Percentiles rank a stretch among this genome's conserved stretches.
These are phyloP conservation scores for Brachystomella parvula DNA, from an alignment of 1,140 invertebrate species.

Conservation along the genomic window DNA sequence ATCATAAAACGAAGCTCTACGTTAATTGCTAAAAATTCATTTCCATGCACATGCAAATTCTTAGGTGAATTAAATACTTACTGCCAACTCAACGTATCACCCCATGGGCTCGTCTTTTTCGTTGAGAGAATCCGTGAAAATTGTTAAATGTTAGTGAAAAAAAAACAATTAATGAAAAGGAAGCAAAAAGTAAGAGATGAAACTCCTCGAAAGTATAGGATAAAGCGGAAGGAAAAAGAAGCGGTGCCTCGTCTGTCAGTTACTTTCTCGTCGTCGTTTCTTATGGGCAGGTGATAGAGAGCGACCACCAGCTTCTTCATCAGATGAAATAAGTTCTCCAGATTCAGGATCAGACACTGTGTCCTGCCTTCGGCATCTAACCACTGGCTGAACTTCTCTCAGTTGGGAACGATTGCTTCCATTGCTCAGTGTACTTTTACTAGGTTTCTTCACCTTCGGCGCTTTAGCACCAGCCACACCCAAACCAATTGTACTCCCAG, in stretches of 20 bases:
- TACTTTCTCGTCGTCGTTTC: conserved; percentile 5
- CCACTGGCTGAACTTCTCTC: background rate
- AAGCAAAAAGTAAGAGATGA: too few species aligned
- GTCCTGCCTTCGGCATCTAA: background rate
- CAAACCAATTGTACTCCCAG: background rate
- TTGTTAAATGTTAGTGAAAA: too few species aligned
- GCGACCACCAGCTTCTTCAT: background rate
- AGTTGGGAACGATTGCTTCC: conserved; percentile 7
- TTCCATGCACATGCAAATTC: too few species aligned
- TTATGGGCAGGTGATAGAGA: background rate
- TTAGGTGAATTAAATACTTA: too few species aligned
- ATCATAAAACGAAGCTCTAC: too few species aligned
- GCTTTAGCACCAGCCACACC: background rate
- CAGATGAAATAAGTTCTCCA: conserved; percentile 11
- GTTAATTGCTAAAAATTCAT: too few species aligned
- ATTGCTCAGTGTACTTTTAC: background rate
- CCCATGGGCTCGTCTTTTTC: too few species aligned
- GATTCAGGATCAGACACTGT: conserved; percentile 8
- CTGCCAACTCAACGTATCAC: too few species aligned
- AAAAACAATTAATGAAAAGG: too few species aligned
- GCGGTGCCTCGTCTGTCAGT: background rate
- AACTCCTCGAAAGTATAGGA: too few species aligned
- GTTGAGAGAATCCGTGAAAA: too few species aligned
- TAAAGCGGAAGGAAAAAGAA: too few species aligned
- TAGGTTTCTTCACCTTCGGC: conserved; percentile 6